Evolutionary conservation across 2,113 vertebrate species (phyloP).

Genomic region (Tretioscincus oriximinensis): DNA sequence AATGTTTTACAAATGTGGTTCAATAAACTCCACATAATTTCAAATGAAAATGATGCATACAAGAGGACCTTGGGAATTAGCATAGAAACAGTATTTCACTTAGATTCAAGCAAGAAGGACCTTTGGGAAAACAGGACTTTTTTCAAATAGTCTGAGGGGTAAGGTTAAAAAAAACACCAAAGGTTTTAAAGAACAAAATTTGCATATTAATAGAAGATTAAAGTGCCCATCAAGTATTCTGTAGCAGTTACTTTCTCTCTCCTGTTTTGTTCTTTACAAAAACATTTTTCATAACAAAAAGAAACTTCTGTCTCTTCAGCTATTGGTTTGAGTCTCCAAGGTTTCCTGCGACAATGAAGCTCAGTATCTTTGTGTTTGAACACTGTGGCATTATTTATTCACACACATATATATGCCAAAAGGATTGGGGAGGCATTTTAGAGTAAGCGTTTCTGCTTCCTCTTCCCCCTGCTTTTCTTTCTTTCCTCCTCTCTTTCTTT

Average conservation of each 20-base stretch:
- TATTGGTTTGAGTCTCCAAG: conserved; percentile 64
- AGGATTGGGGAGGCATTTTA: background rate
- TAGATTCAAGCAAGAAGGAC: conserved; percentile 66
- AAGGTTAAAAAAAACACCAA: conserved; percentile 38
- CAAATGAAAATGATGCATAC: conserved; percentile 67
- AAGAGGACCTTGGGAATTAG: conserved; percentile 66
- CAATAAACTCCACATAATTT: conserved; percentile 74
- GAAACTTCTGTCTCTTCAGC: conserved; percentile 56
- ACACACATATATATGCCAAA: conserved; percentile 24
- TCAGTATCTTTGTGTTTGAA: conserved; percentile 59
- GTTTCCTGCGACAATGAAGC: conserved; percentile 60
- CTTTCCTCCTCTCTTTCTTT: background rate
- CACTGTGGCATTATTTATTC: conserved; percentile 23
- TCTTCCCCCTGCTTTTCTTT: background rate
- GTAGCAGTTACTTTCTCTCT: conserved; percentile 71
- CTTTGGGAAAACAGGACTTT: conserved; percentile 69
- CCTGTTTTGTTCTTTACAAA: conserved; percentile 71
- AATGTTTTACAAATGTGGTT: conserved; percentile 78
- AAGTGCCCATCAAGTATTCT: conserved; percentile 72
- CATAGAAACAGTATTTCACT: conserved; percentile 72
- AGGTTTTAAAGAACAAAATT: conserved; percentile 74
- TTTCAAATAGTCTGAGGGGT: conserved; percentile 68
- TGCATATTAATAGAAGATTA: conserved; percentile 80
- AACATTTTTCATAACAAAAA: conserved; percentile 73
- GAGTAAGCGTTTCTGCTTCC: background rate